Evolutionary conservation across 2,888 invertebrate species (phyloP).

Genomic region (Bembecia ichneumoniformis): DNA sequence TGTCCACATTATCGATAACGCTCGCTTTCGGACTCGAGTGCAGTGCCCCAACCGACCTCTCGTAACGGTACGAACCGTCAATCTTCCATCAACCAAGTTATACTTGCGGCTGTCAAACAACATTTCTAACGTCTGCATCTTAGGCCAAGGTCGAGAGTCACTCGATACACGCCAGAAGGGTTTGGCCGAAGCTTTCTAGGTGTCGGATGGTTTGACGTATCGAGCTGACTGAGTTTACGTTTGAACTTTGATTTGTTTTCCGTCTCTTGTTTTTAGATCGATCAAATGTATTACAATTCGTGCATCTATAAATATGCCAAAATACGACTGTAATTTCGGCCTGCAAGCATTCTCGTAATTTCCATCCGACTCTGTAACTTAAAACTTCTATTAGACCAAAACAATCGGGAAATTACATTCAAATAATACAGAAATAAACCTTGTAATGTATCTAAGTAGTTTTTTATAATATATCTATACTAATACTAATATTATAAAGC

Average conservation of each 20-base stretch:
- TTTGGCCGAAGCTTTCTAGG: constrained; percentile 22
- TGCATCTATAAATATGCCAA: no score
- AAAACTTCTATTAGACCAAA: no score
- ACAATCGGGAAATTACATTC: no score
- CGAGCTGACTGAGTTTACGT: constrained; percentile 21
- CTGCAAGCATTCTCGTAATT: no score
- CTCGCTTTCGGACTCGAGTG: constrained; percentile 37
- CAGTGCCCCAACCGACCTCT: constrained; percentile 42
- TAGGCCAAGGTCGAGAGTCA: constrained; percentile 8
- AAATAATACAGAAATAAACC: no score
- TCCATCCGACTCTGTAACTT: no score
- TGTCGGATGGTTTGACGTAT: constrained; percentile 46
- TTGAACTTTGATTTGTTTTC: constrained; percentile 32
- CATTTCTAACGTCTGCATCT: constrained; percentile 27
- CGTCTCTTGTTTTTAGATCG: constrained; percentile 13
- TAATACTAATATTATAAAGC: no score
- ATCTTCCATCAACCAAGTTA: constrained; percentile 49
- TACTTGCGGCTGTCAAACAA: constrained; percentile 25
- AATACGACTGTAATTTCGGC: no score
- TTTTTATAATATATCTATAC: no score
- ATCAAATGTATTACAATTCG: no score
- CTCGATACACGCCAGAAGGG: constrained; percentile 25
- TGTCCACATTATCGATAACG: constrained; percentile 50
- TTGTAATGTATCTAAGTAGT: no score
- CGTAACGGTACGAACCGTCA: constrained; percentile 53